Evolutionary conservation across 2,888 invertebrate species (phyloP).

Genomic region (Mellilla xanthometata): DNA sequence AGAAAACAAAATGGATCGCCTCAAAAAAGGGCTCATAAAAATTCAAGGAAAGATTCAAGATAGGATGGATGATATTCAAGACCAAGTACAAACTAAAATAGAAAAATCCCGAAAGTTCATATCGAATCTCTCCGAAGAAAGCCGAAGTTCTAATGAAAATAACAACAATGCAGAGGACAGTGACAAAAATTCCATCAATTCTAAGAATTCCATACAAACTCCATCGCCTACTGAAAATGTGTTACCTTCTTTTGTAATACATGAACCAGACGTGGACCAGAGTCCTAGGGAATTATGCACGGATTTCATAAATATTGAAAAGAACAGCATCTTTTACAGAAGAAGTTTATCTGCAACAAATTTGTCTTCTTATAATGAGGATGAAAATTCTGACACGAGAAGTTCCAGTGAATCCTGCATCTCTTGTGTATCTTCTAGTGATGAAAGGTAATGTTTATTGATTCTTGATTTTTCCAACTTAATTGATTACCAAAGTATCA

Average conservation of each 20-base stretch:
- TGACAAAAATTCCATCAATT: conserved; percentile 27
- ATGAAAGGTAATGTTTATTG: conserved; percentile 68
- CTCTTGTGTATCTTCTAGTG: conserved; percentile 58
- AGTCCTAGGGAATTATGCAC: conserved; percentile 52
- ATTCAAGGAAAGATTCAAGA: conserved; percentile 71
- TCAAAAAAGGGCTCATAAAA: conserved; percentile 59
- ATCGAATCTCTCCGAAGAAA: conserved; percentile 63
- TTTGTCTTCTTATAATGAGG: conserved; percentile 51
- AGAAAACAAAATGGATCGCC: conserved; percentile 61
- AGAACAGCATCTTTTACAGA: conserved; percentile 52
- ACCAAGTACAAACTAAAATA: conserved; percentile 65
- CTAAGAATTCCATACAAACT: conserved; percentile 10
- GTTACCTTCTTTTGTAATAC: conserved; percentile 62
- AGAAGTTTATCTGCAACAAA: conserved; percentile 59
- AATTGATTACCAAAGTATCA: no score
- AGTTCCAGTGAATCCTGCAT: conserved; percentile 63
- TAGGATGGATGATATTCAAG: conserved; percentile 69
- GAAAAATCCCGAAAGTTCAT: conserved; percentile 59
- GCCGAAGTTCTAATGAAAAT: conserved; percentile 54
- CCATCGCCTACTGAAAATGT: conserved; percentile 25
- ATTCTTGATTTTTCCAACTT: no score
- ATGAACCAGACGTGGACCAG: conserved; percentile 46
- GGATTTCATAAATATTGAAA: conserved; percentile 61
- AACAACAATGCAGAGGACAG: conserved; percentile 30
- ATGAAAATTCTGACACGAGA: conserved; percentile 37